phyloP scores from a whole-genome alignment of 2,797 vertebrate species.

The Anguilla marmorata region DNA sequence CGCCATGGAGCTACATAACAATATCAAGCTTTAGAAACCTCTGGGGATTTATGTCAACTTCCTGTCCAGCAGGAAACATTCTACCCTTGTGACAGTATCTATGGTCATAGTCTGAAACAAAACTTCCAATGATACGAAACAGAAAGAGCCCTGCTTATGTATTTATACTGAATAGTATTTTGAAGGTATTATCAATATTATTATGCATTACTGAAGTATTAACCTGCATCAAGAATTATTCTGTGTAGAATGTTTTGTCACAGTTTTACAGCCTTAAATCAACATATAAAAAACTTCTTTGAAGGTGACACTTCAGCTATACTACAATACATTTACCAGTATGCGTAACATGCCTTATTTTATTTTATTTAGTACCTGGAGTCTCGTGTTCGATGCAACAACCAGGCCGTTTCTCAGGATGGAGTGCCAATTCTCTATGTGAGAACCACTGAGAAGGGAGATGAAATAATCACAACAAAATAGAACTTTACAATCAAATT shows the following conservation, averaged over 20 bases:
- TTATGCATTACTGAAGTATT: neutral
- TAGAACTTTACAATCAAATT: neutral
- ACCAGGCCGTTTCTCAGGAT: constrained; percentile 90
- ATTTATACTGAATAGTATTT: neutral
- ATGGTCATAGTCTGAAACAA: neutral
- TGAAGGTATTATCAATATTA: neutral
- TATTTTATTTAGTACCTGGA: constrained; percentile 71
- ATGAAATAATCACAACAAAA: neutral
- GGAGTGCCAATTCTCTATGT: constrained; percentile 92
- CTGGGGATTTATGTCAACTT: neutral
- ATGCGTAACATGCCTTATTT: neutral
- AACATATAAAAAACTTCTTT: neutral
- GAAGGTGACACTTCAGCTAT: neutral
- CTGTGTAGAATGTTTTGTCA: neutral
- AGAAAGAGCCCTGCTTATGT: neutral
- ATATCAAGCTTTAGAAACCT: constrained; percentile 21
- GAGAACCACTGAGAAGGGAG: constrained; percentile 76
- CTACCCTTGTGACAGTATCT: neutral
- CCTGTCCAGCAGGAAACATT: neutral
- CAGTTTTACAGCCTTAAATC: neutral
- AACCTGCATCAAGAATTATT: neutral
- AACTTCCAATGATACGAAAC: neutral
- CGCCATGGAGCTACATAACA: constrained; percentile 81
- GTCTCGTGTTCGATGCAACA: constrained; percentile 86
- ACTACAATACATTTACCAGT: neutral